Evolutionary conservation across 2,888 invertebrate species (phyloP), one percentile per base, ranked within the genome.

Genomic region (Agonopterix alstromeriana): DNA sequence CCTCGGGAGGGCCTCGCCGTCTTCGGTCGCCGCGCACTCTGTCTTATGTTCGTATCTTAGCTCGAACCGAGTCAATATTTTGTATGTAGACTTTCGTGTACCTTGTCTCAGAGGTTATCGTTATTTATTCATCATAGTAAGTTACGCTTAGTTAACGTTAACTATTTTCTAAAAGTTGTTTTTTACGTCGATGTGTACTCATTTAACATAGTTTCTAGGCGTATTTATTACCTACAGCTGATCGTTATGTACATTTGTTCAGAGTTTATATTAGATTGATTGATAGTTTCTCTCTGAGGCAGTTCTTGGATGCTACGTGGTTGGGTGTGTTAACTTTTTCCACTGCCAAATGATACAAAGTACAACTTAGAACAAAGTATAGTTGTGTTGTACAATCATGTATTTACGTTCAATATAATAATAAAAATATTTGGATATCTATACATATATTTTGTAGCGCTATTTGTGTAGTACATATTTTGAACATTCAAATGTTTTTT

Each of bases 331-430:
- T 42, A 62, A 67, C 58, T 64, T 58, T 70, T 70, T 61, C 68
- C 81, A 85, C 84, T 87, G 85, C 86, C 86, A 85, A 74, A 79
- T 65, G 65, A 74, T 73, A 70, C 63, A 71, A 75, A 81, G 79
- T 82, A 84, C 78, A 83, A 81, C 58, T 65, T 72, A 72, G 65
- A 71, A 67, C 69, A 67, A 70, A 67, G 57, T 69, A 54, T 61
- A 58, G 49, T 61, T 73, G 60, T 68, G 61, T 52, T 54, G 11
- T 42, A 11, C 42, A 11, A 56, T 53, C 50, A 68, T 54, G 48
- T 53, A 62, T 63, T 63, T 66, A 63, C 58, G 60, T 70, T 65
- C 50, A 57, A 56, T 45, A 56, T 50, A 43, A 46, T 46, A 48
- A 17, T 38, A 53, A 48, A 51, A 56, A 64, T 48, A 57, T 70